Evolutionary conservation across 2,113 vertebrate genomes (phyloP).

Genomic region (Sturnira hondurensis): DNA sequence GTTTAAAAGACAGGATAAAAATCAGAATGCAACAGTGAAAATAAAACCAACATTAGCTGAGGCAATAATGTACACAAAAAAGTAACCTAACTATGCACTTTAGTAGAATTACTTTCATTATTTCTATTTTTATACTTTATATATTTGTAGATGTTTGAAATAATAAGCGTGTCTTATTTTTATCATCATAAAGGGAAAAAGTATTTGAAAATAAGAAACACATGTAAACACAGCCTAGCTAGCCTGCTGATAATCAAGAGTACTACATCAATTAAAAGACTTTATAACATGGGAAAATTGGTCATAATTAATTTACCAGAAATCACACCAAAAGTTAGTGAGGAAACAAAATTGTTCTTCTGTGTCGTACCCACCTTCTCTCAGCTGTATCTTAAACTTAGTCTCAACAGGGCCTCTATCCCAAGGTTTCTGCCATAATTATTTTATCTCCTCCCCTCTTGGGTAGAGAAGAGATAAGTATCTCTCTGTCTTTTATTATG

Average conservation of each 20-base stretch:
- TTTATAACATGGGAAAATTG: not conserved
- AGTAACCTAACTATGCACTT: not conserved
- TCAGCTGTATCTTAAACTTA: not conserved
- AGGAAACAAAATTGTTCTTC: not conserved
- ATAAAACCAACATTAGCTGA: not conserved
- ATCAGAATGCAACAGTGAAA: not conserved
- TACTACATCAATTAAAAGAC: not conserved
- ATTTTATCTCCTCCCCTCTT: not conserved
- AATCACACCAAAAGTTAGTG: not conserved
- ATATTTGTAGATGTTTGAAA: not conserved
- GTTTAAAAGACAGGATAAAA: not conserved
- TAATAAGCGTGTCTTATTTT: not conserved
- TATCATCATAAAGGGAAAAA: not conserved
- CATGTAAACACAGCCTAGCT: not conserved
- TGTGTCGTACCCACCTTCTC: not conserved
- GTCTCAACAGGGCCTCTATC: not conserved
- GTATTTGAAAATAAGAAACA: not conserved
- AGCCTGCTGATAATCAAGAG: not conserved
- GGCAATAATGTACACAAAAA: not conserved
- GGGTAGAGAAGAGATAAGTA: not conserved
- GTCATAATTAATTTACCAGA: slow-evolving; percentile 2
- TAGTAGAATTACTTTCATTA: not conserved
- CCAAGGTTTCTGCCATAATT: not conserved
- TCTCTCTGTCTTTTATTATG: not conserved
- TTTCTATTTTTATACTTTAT: not conserved